These are phyloP conservation scores for Nymphalis io DNA, from an alignment of 1,140 invertebrate genomes.

Conservation along the genomic window DNA sequence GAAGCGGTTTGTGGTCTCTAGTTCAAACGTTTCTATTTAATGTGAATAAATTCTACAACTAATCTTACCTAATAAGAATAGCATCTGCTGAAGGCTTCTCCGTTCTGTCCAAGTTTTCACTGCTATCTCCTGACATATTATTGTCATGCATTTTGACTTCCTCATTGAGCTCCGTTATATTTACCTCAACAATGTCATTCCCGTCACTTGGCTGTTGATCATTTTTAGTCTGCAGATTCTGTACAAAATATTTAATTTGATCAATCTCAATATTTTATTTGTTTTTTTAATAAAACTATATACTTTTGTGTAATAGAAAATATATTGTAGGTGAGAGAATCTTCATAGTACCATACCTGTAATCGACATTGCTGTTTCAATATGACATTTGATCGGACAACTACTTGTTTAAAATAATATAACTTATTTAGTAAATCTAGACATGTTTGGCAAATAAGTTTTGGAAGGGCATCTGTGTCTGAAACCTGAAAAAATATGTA, in stretches of 20 bases:
- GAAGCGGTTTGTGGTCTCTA: no score
- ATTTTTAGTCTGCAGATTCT: conserved; percentile 41
- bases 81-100: conserved; percentile 41
- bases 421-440: conserved; percentile 70
- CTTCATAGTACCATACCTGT: conserved; percentile 32
- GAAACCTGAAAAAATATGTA: conserved; percentile 54
- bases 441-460: conserved; percentile 70
- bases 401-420: conserved; percentile 76
- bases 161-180: conserved; percentile 42
- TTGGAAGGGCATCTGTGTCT: conserved; percentile 66
- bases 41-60: neutral
- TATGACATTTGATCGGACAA: conserved; percentile 68
- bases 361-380: conserved; percentile 59
- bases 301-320: neutral
- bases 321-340: neutral
- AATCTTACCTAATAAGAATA: conserved; percentile 36
- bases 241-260: neutral
- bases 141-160: conserved; percentile 40
- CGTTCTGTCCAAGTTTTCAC: conserved; percentile 28
- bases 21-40: no score
- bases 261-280: no score
- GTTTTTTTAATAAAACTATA: neutral
- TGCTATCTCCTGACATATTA: conserved; percentile 28
- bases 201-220: conserved; percentile 35
- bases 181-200: conserved; percentile 44